Conservation (phyloP, 2,113 vertebrate genomes). For the Argyrosomus japonicus region DNA sequence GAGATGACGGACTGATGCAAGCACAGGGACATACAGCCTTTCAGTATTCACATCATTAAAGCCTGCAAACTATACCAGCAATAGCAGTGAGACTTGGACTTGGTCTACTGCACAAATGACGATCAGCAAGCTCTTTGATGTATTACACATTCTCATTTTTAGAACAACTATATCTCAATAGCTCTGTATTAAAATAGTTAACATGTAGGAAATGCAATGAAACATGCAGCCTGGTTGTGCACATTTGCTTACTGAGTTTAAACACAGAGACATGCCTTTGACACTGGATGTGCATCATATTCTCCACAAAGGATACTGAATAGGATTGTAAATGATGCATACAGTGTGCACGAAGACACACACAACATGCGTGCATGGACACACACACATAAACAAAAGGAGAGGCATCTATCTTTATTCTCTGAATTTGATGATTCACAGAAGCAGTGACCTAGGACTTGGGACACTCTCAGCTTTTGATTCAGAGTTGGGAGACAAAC, state of each 20-base stretch:
- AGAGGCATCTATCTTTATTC: constrained; percentile 57
- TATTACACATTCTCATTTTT: constrained; percentile 23
- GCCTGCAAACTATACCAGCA: constrained; percentile 50
- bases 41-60: constrained; percentile 57
- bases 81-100: constrained; percentile 28
- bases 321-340: constrained; percentile 40
- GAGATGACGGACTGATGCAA: constrained; percentile 60
- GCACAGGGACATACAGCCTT: constrained; percentile 53
- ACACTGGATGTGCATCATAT: constrained; percentile 36
- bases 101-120: constrained; percentile 27
- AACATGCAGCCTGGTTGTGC: constrained; percentile 21
- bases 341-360: constrained; percentile 6
- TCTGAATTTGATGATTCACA: constrained; percentile 76
- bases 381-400: constrained; percentile 30
- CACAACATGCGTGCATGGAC: constrained; percentile 16
- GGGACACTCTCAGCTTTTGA: constrained; percentile 71
- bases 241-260: constrained; percentile 16
- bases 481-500: constrained; percentile 63
- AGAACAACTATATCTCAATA: constrained; percentile 6
- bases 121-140: constrained; percentile 44
- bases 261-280: background rate
- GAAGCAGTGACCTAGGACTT: constrained; percentile 72
- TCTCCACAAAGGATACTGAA: constrained; percentile 35
- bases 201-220: constrained; percentile 5
- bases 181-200: constrained; percentile 14